phyloP scores from a whole-genome alignment of 1,140 invertebrate species.

The Zaprionus ornatus region DNA sequence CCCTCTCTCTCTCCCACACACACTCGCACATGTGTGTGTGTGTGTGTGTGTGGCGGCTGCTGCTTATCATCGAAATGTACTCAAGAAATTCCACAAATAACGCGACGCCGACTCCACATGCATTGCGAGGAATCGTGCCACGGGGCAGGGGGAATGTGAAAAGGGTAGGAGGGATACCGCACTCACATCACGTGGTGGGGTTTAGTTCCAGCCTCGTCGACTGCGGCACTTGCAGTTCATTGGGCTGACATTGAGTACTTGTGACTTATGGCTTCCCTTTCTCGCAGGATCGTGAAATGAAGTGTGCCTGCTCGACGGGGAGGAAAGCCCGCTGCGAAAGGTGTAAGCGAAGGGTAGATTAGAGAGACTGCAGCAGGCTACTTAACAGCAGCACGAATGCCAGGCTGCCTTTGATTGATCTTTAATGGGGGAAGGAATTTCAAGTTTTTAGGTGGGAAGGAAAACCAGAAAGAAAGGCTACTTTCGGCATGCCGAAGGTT shows the following conservation, averaged over 20 bases:
- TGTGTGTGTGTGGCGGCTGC: conserved; percentile 25
- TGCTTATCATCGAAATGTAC: conserved; percentile 80
- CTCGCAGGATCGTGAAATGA: conserved; percentile 26
- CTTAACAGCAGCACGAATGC: not conserved
- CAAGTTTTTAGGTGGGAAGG: not conserved
- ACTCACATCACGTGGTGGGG: not conserved
- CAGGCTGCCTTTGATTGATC: not conserved
- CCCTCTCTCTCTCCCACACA: not conserved
- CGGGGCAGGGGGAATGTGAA: not conserved
- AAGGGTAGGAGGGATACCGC: not conserved
- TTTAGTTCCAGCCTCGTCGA: not conserved
- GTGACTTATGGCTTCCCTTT: conserved; percentile 71
- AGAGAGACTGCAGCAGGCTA: conserved; percentile 2
- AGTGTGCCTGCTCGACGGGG: not conserved
- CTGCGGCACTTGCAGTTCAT: conserved; percentile 62
- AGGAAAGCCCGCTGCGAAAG: conserved; percentile 16
- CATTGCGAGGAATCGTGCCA: conserved; percentile 21
- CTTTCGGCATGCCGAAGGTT: too few species aligned
- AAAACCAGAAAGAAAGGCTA: too few species aligned
- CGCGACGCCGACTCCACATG: conserved; percentile 70
- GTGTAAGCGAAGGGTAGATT: conserved; percentile 23
- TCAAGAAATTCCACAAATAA: conserved; percentile 80
- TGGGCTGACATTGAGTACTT: conserved; percentile 81
- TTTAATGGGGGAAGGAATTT: not conserved
- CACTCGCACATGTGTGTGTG: conserved; percentile 8